Base-by-base conservation (phyloP, 1,140 invertebrate genomes). In the Bombus sylvicola region DNA sequence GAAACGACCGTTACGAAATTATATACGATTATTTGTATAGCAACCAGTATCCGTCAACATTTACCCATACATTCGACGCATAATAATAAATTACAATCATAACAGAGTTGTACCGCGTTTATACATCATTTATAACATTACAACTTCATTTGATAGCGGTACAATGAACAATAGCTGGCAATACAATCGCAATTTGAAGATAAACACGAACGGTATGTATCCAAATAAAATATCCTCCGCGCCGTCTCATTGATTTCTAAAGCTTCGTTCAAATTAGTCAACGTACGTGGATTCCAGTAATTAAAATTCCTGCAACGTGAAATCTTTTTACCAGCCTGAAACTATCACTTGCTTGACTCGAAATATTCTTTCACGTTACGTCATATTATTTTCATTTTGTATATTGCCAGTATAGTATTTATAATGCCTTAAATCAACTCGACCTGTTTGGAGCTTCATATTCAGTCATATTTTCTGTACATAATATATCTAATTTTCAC, bases 401-500 rank as follows among this genome's bases (percentile, higher is more conserved):
- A n/a, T 1, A 25, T 13, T 0, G 18, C 0, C 47, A 6, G 47
- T 53, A 47, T 47, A 18, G 5, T 1, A 15, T 41, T 10, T 41
- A 41, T 53, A 6, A 53, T 2, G 18, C 18, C 4, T 22, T 22
- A 8, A 53, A 53, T 22, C 18, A 4, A 12, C 0, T 59, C 25
- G 0, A 28, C 0, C 1, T 28, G 13, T 12, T n/a, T 3, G 2
- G 3, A n/a, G 8, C 28, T 25, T n/a, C 10, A 0, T 62, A 13
- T 62, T 62, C 6, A 0, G 18, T 53, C 47, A 2, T 53, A 53
- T 8, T 22, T 53, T 53, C 47, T 18, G 22, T 22, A 22, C 0
- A 18, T 0, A 0, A 53, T 18, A 6, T 6, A 22, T 6, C 18
- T 6, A 53, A 18, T 22, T 53, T 18, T 53, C 5, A 8, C 18